A percentile compares a stretch with the other conserved stretches of the same genome.
Conservation (phyloP, 2,888 invertebrate species). For the Phlogophora meticulosa region DNA sequence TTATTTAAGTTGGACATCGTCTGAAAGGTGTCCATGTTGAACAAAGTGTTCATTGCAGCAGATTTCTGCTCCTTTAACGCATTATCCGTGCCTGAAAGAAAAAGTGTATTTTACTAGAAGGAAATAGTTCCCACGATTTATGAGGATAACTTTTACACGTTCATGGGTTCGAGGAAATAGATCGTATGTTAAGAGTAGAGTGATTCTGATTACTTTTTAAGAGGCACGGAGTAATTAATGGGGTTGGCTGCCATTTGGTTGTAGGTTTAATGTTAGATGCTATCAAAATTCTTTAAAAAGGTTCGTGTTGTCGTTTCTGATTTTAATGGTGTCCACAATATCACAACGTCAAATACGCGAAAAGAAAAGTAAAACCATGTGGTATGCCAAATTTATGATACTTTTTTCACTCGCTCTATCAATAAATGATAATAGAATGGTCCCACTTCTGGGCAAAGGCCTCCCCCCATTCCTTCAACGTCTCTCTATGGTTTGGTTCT, state of each 20-base stretch:
- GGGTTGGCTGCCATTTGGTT: background rate
- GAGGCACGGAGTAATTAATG: background rate
- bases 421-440: no score
- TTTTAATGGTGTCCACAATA: no score
- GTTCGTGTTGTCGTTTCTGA: no score
- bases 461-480: no score
- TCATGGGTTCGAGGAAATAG: constrained; percentile 52
- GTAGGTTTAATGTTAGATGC: background rate
- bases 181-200: constrained; percentile 37
- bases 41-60: constrained; percentile 70
- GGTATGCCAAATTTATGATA: no score
- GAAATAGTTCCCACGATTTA: constrained; percentile 73
- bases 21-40: constrained; percentile 56
- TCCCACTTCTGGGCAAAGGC: no score
- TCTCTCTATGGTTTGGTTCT: no score
- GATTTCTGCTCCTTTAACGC: constrained; percentile 72
- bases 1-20: constrained; percentile 45
- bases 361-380: no score
- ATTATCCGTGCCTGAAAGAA: constrained; percentile 78
- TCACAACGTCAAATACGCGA: no score
- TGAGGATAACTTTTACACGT: constrained; percentile 65
- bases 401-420: no score
- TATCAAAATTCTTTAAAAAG: no score
- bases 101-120: constrained; percentile 69
- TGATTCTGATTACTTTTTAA: constrained; percentile 34